Percentiles rank a stretch among this genome's conserved stretches.
Evolutionary conservation across 2,113 vertebrate species (phyloP).

Genomic region (Calonectris borealis): DNA sequence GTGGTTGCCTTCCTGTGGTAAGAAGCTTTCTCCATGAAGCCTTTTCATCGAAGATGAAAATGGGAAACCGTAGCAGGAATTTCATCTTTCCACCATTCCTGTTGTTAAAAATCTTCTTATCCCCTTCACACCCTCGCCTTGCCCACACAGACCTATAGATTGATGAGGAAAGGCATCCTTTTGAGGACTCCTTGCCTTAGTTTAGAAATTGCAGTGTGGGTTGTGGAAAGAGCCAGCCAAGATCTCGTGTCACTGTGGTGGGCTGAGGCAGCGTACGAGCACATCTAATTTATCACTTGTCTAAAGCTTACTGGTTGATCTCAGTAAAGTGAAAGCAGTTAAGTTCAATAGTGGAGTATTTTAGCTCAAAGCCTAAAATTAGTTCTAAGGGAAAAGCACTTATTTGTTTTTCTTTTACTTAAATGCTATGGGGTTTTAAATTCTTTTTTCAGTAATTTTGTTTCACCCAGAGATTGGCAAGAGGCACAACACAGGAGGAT

Average conservation of each 20-base stretch:
- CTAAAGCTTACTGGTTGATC: not conserved
- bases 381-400: not conserved
- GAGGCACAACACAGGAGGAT: not conserved
- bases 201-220: not conserved
- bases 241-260: fast-evolving
- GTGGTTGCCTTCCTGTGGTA: not conserved
- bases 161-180: not conserved
- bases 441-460: not conserved
- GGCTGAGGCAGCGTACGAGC: not conserved
- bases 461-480: not conserved
- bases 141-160: not conserved
- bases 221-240: not conserved
- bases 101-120: not conserved
- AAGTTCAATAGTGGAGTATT: not conserved
- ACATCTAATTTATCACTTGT: not conserved
- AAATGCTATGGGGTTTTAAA: not conserved
- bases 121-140: not conserved
- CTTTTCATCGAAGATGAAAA: not conserved
- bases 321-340: not conserved
- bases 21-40: not conserved
- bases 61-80: not conserved
- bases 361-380: not conserved
- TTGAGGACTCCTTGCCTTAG: not conserved
- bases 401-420: not conserved
- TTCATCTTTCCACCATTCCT: not conserved